phyloP scores from a whole-genome alignment of 1,140 invertebrate species.

The Drosophila obscura region DNA sequence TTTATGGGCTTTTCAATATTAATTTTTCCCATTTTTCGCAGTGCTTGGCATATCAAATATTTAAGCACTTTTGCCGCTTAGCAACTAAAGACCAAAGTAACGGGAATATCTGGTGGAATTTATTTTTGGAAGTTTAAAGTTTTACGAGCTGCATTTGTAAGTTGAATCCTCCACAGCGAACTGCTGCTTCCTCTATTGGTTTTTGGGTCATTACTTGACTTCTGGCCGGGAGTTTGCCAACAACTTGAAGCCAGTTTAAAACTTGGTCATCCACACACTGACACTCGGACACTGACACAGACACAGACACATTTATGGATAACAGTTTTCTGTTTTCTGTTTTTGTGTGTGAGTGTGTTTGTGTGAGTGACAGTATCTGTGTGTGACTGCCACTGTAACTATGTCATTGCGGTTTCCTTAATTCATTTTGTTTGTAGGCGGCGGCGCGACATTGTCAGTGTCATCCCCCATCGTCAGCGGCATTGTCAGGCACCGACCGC shows the following conservation, averaged over 20 bases:
- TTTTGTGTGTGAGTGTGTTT: slow-evolving; percentile 1
- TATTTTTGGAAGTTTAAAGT: slow-evolving; percentile 38
- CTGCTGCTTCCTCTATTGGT: slow-evolving; percentile 47
- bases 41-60: too few relatives aligned
- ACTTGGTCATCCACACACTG: slow-evolving; percentile 27
- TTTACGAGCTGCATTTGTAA: slow-evolving; percentile 29
- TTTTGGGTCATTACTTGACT: slow-evolving; percentile 52
- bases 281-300: slow-evolving; percentile 2
- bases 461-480: slow-evolving; percentile 52
- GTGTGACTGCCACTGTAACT: slow-evolving; percentile 67
- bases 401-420: slow-evolving; percentile 81
- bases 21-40: too few relatives aligned
- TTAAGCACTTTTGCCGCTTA: too few relatives aligned
- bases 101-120: slow-evolving; percentile 31
- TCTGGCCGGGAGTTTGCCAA: slow-evolving; percentile 50
- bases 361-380: slow-evolving; percentile 15
- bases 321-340: slow-evolving; percentile 4
- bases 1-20: too few relatives aligned
- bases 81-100: too few relatives aligned
- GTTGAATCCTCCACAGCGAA: slow-evolving; percentile 19
- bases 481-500: slow-evolving; percentile 53
- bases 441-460: slow-evolving; percentile 55
- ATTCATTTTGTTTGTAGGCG: slow-evolving; percentile 80
- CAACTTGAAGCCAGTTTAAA: slow-evolving; percentile 57
- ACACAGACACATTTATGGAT: slow-evolving; percentile 19